phyloP scores from a whole-genome alignment of 2,888 invertebrate species.

The Euplexia lucipara region DNA sequence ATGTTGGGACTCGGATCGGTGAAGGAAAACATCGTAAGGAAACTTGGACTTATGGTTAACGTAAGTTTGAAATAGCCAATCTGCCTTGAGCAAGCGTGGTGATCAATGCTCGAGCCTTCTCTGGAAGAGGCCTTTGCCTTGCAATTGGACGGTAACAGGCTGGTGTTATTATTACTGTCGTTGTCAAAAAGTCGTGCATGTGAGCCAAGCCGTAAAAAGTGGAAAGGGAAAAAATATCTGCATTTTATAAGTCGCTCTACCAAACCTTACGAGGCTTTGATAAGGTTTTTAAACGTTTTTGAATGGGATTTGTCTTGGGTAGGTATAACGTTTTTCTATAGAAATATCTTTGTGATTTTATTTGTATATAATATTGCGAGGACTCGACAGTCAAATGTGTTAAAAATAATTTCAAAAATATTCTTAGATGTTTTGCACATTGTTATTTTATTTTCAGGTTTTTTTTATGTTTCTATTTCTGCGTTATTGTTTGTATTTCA shows the following conservation, averaged over 20 bases:
- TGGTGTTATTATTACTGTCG: too few relatives aligned
- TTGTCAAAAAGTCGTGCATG: background rate
- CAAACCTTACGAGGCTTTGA: constrained; percentile 53
- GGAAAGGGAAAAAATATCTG: constrained; percentile 41
- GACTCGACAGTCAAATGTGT: constrained; percentile 9
- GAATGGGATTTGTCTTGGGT: constrained; percentile 25
- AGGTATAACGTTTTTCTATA: constrained; percentile 8
- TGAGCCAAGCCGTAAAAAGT: constrained; percentile 26
- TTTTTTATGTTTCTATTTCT: background rate
- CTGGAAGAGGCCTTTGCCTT: too few relatives aligned
- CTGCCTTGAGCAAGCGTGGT: too few relatives aligned
- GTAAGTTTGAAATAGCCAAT: too few relatives aligned
- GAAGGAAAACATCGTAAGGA: too few relatives aligned
- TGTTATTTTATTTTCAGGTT: background rate
- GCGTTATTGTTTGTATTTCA: too few relatives aligned
- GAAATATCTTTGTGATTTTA: constrained; percentile 12
- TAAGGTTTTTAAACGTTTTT: constrained; percentile 54
- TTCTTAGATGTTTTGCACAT: background rate
- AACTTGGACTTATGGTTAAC: too few relatives aligned
- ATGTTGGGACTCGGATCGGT: too few relatives aligned
- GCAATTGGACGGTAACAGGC: too few relatives aligned
- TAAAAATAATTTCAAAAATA: constrained; percentile 19
- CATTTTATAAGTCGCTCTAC: constrained; percentile 47
- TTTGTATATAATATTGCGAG: constrained; percentile 2
- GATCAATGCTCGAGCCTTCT: too few relatives aligned